Evolutionary conservation across 2,797 vertebrate species (phyloP), one percentile per base, ranked within the genome.

Genomic region (Synaphobranchus kaupii): DNA sequence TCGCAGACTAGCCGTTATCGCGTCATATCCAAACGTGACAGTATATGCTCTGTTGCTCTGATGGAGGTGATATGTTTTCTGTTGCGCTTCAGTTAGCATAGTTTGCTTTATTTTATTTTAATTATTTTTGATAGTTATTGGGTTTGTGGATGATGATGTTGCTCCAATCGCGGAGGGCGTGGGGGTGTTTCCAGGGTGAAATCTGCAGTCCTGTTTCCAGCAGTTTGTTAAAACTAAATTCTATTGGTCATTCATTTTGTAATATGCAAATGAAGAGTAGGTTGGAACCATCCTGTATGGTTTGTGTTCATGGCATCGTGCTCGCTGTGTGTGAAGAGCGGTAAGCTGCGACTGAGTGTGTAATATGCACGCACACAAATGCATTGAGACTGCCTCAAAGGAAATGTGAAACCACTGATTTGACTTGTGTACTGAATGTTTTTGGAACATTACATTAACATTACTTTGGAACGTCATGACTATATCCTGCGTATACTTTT

Each of bases 351-450:
- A 80, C 4, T 86, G 54, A 31, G 85, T 47, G 58, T 60, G 54
- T 63, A 31, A 44, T 52, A 34, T 58, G 34, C 12, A 52, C 25
- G 34, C 15, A 4, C 71, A 0, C 34, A 39, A 76, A 39, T 13
- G 10, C 44, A 56, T 81, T 60, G 52, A 76, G 4, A 71, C 34
- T 17, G 52, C 28, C 15, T n/a, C 71, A 47, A 76, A 76, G 68
- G 20, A 52, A 66, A 66, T 68, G 17, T 25, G 50, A 86, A 56
- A 56, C n/a, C 73, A 60, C 52, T 47, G 54, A 80, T 76, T 76
- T 86, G n/a, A 54, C 52, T 44, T 86, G 52, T 52, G 86, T 44
- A 82, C 56, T 83, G 28, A 81, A 34, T 48, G 48, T 80, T 80
- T 48, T 76, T 76, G 10, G 71, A 17, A 76, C 71, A 20, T 39